Percentiles rank a stretch among this genome's conserved stretches.
Conservation (phyloP, 2,113 vertebrate species). For the Odocoileus virginianus region DNA sequence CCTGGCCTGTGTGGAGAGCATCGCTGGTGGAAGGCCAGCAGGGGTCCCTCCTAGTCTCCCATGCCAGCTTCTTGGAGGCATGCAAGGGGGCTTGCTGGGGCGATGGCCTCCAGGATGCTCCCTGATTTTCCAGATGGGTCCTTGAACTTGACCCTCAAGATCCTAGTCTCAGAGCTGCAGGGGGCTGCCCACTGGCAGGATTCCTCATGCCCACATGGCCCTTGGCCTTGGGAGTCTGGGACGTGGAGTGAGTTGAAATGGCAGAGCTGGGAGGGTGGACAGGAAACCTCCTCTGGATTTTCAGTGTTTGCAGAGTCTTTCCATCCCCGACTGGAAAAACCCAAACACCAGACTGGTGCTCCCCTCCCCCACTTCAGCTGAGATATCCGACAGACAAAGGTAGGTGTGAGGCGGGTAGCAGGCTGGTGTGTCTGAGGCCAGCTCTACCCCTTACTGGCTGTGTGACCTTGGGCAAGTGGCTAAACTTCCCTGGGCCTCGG, state of each 20-base stretch:
- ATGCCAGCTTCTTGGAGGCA: background rate
- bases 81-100: fast-evolving
- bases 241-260: fast-evolving
- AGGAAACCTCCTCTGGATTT: background rate
- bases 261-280: background rate
- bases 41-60: no score
- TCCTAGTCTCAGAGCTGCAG: background rate
- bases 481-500: background rate
- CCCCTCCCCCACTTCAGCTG: background rate
- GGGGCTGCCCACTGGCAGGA: background rate
- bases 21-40: fast-evolving
- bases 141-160: background rate
- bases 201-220: fast-evolving
- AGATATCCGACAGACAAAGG: background rate
- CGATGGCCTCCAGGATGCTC: background rate
- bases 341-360: background rate
- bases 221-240: background rate
- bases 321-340: background rate
- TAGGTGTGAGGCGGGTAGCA: fast-evolving
- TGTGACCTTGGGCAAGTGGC: conserved; percentile 37
- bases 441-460: background rate
- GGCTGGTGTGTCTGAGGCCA: background rate
- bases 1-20: background rate
- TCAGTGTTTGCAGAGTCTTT: background rate
- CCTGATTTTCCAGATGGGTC: background rate